Evolutionary conservation across 2,113 vertebrate species (phyloP).

Genomic region (Sylvilagus bachmani): DNA sequence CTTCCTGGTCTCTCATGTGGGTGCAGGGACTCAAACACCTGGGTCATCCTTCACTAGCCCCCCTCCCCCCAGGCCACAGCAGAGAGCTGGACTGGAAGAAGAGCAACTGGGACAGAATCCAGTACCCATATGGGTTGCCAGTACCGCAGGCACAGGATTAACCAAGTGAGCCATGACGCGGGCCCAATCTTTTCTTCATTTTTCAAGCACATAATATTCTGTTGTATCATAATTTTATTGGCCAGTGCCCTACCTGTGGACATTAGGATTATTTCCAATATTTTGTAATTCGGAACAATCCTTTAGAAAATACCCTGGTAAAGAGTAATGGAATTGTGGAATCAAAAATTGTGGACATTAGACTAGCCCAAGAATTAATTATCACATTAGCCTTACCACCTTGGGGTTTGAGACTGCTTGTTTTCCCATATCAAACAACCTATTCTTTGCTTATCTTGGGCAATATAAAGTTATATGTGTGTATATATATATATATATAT

Average conservation of each 20-base stretch:
- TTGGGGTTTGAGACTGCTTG: not conserved
- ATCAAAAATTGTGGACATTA: not conserved
- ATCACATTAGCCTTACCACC: not conserved
- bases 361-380: not conserved
- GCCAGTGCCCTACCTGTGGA: not conserved
- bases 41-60: no score
- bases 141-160: no score
- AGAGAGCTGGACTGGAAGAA: no score
- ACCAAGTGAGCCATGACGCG: no score
- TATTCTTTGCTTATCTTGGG: not conserved
- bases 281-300: not conserved
- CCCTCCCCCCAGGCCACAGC: no score
- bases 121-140: no score
- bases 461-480: not conserved
- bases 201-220: not conserved
- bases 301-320: not conserved
- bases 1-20: no score
- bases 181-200: not conserved
- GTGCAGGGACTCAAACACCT: no score
- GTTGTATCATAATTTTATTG: not conserved
- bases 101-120: no score
- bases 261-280: not conserved
- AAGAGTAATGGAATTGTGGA: not conserved
- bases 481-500: no score
- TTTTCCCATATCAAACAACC: not conserved